Conservation (phyloP, 2,797 vertebrate genomes). For the Fistularia tabacaria region DNA sequence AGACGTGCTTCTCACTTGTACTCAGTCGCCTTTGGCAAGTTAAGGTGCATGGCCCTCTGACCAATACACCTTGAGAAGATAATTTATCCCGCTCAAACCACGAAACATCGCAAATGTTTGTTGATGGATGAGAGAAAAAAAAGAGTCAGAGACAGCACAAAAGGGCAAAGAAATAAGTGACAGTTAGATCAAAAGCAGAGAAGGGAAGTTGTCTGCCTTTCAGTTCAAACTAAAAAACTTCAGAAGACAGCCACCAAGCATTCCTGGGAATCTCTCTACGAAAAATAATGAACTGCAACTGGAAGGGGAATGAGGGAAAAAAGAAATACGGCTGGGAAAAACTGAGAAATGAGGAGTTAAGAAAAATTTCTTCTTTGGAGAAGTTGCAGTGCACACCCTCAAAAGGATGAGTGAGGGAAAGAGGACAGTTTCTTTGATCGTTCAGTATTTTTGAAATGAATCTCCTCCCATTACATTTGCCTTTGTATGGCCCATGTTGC, state of each 20-base stretch:
- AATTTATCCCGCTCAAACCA: slow-evolving; percentile 61
- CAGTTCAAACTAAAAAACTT: slow-evolving; percentile 26
- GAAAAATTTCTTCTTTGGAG: slow-evolving; percentile 63
- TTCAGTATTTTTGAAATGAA: slow-evolving; percentile 69
- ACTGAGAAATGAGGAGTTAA: slow-evolving; percentile 44
- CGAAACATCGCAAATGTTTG: slow-evolving; percentile 62
- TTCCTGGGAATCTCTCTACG: slow-evolving; percentile 67
- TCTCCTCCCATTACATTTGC: slow-evolving; percentile 71
- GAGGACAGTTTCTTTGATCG: slow-evolving; percentile 69
- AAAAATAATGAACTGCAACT: slow-evolving; percentile 52
- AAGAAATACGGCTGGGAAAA: slow-evolving; percentile 29
- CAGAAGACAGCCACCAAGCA: slow-evolving; percentile 59
- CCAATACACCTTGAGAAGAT: slow-evolving; percentile 79
- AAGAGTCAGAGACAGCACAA: slow-evolving; percentile 11
- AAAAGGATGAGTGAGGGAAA: slow-evolving; percentile 39
- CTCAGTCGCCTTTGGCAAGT: slow-evolving; percentile 51
- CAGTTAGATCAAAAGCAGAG: slow-evolving; percentile 19
- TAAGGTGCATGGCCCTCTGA: slow-evolving; percentile 37
- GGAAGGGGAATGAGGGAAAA: slow-evolving; percentile 39
- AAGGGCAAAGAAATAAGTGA: slow-evolving; percentile 31
- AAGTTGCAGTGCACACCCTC: slow-evolving; percentile 62
- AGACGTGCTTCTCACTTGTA: slow-evolving; percentile 69
- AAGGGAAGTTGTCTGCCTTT: slow-evolving; percentile 21
- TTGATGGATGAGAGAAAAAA: slow-evolving; percentile 18
- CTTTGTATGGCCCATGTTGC: slow-evolving; percentile 65